Base-by-base conservation (phyloP, 2,888 invertebrate genomes). In the Mamestra brassicae region DNA sequence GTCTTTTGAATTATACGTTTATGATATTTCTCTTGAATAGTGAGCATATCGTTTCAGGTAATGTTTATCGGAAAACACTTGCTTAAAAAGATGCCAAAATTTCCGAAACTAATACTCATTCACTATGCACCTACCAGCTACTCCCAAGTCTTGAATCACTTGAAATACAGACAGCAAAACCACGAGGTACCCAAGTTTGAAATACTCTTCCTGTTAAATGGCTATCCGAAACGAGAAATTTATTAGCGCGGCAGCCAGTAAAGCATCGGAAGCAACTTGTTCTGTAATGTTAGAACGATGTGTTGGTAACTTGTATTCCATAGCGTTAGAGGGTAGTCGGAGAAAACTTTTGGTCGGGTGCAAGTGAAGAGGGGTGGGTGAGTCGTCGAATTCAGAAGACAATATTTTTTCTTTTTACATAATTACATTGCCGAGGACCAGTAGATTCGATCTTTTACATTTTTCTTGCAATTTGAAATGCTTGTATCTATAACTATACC, bases 191-290 rank as follows among this genome's bases (percentile, higher is more conserved):
- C 38, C 15, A 68, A 74, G 64, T 66, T 74, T 71, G 57, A 64
- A 73, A 64, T 70, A 82, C 78, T 34, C 55, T 60, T 52, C 11
- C 45, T 7, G 66, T 61, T 72, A 70, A 78, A 63, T 63, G 36
- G 26, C 55, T 52, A 66, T 74, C 54, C 13, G 50, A 67, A 84
- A 84, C 74, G 82, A 84, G 76, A 76, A 79, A 84, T 84, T 79
- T 66, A 84, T 84, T 82, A 73, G 70, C 10, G 11, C 66, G n/a
- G 26, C n/a, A 62, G 47, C 38, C 58, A 66, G 78, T 78, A 72
- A 72, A 82, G 55, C 74, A 79, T 78, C 34, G 67, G 58, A 58
- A 78, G 7, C 72, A 47, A 71, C 17, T 83, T 71, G 69, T 60
- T 58, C 70, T n/a, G 55, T 83, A 82, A 82, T 80, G 82, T 62